These are phyloP conservation scores for Deladenus siricidicola DNA, from an alignment of 2,888 invertebrate genomes.

Conservation along the genomic window DNA sequence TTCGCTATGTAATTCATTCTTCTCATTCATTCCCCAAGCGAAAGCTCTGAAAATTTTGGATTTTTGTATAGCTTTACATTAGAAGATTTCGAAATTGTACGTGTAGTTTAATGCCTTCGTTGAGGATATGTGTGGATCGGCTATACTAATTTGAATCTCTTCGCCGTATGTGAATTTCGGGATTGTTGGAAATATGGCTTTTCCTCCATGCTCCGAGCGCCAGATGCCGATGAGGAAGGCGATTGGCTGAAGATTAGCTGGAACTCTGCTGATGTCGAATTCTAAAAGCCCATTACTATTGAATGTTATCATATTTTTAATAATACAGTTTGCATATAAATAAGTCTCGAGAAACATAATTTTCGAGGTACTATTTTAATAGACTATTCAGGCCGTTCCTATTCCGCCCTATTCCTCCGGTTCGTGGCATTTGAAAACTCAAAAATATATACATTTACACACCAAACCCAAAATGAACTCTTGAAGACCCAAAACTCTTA, in stretches of 20 bases:
- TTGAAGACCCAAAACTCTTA: too few relatives aligned
- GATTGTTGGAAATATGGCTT: slow-evolving; percentile 49
- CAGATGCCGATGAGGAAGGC: slow-evolving; percentile 51
- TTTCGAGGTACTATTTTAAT: too few relatives aligned
- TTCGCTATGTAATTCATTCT: slow-evolving; percentile 51
- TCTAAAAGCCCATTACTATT: slow-evolving; percentile 28
- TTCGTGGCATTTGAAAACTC: too few relatives aligned
- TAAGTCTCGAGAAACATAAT: too few relatives aligned
- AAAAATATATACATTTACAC: too few relatives aligned
- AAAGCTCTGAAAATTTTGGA: slow-evolving; percentile 39
- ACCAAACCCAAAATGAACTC: too few relatives aligned
- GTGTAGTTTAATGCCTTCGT: slow-evolving; percentile 51
- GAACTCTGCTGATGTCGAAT: slow-evolving; percentile 42
- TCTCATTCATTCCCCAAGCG: slow-evolving; percentile 52
- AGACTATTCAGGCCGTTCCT: too few relatives aligned
- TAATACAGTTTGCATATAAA: too few relatives aligned
- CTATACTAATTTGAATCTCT: slow-evolving; percentile 48
- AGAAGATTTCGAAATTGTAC: slow-evolving; percentile 24
- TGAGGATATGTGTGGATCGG: slow-evolving; percentile 39
- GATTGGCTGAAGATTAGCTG: slow-evolving; percentile 40
- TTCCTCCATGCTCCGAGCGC: slow-evolving; percentile 50
- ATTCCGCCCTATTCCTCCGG: too few relatives aligned
- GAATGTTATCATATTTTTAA: background rate
- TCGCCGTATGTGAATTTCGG: slow-evolving; percentile 54
- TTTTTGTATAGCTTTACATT: background rate